phyloP scores from a whole-genome alignment of 2,113 vertebrate species.

The Clarias batrachus region DNA sequence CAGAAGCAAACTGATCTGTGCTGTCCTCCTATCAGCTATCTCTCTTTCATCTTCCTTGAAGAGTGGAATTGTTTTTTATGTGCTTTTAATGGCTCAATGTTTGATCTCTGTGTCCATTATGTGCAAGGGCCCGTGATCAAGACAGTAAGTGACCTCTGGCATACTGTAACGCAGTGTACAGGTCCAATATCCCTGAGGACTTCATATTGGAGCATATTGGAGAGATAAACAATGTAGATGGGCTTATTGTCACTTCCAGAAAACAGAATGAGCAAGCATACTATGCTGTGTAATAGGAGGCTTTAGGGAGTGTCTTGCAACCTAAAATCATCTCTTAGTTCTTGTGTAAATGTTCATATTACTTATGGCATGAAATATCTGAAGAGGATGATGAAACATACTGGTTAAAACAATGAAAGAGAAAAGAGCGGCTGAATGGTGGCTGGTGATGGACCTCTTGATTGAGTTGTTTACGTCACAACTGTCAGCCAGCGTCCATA shows the following conservation, averaged over 20 bases:
- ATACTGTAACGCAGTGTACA: background rate
- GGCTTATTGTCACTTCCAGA: background rate
- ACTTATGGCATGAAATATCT: background rate
- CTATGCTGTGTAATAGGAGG: background rate
- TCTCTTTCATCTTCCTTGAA: slow-evolving; percentile 27
- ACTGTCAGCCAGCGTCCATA: background rate
- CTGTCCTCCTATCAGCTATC: background rate
- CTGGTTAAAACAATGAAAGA: background rate
- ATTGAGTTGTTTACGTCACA: background rate
- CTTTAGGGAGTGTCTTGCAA: background rate
- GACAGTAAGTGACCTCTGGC: slow-evolving; percentile 24
- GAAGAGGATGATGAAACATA: background rate
- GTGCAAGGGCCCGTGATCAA: slow-evolving; percentile 10
- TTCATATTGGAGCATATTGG: background rate
- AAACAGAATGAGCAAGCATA: background rate
- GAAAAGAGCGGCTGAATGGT: background rate
- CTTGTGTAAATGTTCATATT: background rate
- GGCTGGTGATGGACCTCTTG: background rate
- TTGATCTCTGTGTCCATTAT: slow-evolving; percentile 39
- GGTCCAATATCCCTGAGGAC: background rate
- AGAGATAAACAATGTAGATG: background rate
- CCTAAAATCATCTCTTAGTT: background rate
- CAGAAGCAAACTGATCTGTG: slow-evolving; percentile 19
- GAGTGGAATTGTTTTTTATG: slow-evolving; percentile 32
- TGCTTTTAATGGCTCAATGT: slow-evolving; percentile 27